Percentiles rank a stretch among this genome's conserved stretches.
Conservation (phyloP, 2,888 invertebrate species). For the Crossocerus cetratus region DNA sequence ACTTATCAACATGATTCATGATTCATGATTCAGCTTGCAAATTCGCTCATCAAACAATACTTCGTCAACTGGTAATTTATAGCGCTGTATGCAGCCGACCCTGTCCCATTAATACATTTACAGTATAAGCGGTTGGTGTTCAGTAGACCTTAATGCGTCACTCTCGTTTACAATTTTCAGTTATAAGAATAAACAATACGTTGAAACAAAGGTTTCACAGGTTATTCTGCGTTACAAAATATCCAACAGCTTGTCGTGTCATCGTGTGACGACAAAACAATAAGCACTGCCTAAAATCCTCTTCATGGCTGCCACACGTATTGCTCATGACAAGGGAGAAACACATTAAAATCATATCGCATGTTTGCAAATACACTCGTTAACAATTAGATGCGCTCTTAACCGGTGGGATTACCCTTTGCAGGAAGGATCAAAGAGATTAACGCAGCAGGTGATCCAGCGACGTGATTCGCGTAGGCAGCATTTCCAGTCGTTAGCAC, state of each 20-base stretch:
- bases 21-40: no score
- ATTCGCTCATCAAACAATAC: neutral
- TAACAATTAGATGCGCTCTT: slow-evolving; percentile 36
- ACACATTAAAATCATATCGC: slow-evolving; percentile 8
- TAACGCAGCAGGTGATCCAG: slow-evolving; percentile 43
- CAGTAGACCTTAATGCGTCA: no score
- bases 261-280: no score
- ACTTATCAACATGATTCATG: neutral
- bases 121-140: no score
- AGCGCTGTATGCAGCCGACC: neutral
- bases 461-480: slow-evolving; percentile 26
- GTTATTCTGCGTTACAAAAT: no score
- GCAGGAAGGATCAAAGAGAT: slow-evolving; percentile 42
- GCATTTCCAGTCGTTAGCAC: neutral
- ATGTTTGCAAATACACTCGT: slow-evolving; percentile 19
- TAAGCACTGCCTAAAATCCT: no score
- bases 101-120: neutral
- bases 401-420: slow-evolving; percentile 37
- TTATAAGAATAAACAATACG: no score
- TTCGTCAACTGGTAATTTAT: neutral
- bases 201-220: no score
- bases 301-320: no score
- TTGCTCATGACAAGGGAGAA: neutral
- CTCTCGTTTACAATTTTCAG: no score
- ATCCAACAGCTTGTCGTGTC: no score